Evolutionary conservation across 2,888 invertebrate genomes (phyloP), one percentile per base, ranked within the genome.

Genomic region (Sphinx pinastri): DNA sequence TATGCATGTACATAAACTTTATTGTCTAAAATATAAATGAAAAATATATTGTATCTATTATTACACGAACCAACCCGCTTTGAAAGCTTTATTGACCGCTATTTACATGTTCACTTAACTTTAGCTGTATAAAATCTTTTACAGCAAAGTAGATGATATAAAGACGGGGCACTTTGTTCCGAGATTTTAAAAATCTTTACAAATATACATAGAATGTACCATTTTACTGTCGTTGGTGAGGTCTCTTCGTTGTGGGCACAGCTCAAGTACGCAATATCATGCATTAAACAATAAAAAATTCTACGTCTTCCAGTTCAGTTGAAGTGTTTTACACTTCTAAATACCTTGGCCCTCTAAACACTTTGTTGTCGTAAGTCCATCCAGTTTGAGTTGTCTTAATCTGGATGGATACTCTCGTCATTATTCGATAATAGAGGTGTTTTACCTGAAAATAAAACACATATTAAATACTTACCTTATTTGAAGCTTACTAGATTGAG

Each of bases 191-290:
- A 57, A 57, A 68, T 77, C 77, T 76, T 82, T 82, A 82, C 86
- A 25, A 25, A 57, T 57, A 84, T 83, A 38, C 38, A 8, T 38
- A 84, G 82, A 73, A 74, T 74, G 78, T 89, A 88, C 88, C 88
- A 88, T 88, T 89, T 85, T 83, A 84, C 84, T 85, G 83, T 79
- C 71, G 54, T 57, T 69, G 58, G 67, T 55, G 73, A 68, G 72
- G 55, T 70, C 68, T 72, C 59, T 57, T 25, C 25, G 25, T 57
- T 57, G 57, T 25, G 57, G 19, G 25, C 57, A 25, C 57, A 11
- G 25, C 25, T 57, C 13, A 57, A 57, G 57, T 57, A 25, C 57
- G 57, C 13, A 57, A 57, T 57, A 57, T 57, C 38, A 57, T 57
- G 57, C 57, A 57, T 19, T 25, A 13, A 57, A 57, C 57, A 57